Evolutionary conservation across 1,140 invertebrate genomes (phyloP), one percentile per base, ranked within the genome.

Genomic region (Saxidomus purpurata): DNA sequence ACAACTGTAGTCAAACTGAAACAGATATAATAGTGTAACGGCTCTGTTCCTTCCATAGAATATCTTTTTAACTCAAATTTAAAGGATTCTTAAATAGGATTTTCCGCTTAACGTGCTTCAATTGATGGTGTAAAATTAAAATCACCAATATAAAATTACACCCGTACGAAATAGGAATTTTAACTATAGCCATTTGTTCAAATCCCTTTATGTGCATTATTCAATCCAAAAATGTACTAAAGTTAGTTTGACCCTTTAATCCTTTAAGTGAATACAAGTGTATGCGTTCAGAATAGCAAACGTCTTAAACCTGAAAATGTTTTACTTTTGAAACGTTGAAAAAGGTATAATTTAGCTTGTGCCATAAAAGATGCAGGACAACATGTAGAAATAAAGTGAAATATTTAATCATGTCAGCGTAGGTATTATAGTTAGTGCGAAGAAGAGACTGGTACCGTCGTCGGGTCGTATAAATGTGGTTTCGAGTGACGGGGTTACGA

Each of bases 41-140:
- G 67, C 38, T 8, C 28, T 19, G 25, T 38, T 71, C 8, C n/a
- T 25, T 63, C 4, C 1, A 17, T 1, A 71, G 13, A 40, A 38
- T 19, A 19, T 59, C 36, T 71, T 28, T 71, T 71, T 38, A 19
- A 63, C 59, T 28, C 1, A 63, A 22, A 8, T 63, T 63, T 28
- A 63, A 63, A 63, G 67, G 38, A 71, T 19, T 28, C 25, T 38
- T 71, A 71, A 71, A 71, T 71, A 31, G 67, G 67, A 71, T 71
- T 71, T 71, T 71, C 67, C 67, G 67, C 67, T 71, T 71, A 71
- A 71, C 67, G 34, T 34, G 3, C 31, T 38, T 1, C 67, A 36
- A 71, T 71, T 36, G 67, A 38, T 3, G 36, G 67, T 15, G 34
- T 40, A 38, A 40, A 71, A 71, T 36, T 43, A 38, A 36, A 71